Base-by-base conservation (phyloP, 2,113 vertebrate species). In the Poicephalus gulielmi region DNA sequence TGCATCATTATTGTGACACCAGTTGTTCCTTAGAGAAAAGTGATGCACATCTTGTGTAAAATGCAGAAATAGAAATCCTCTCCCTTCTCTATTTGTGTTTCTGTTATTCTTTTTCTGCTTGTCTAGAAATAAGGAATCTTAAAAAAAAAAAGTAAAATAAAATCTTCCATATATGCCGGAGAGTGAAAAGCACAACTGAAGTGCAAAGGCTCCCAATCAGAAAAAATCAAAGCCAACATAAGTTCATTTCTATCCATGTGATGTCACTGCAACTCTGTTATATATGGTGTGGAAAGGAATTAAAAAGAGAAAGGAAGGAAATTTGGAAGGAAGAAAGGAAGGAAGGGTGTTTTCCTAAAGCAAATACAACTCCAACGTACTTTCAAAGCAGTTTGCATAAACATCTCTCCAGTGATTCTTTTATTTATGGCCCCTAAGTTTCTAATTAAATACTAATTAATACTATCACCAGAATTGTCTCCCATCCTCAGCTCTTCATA, bases 381-480 rank as follows among this genome's bases (percentile, higher is more conserved):
- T 94, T 97, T 96, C 88, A 52, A 62, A 96, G 86, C 95, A 96
- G 97, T 98, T 97, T 98, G 95, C 96, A 97, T 98, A 96, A 97
- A 97, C 66, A 80, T 97, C 93, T 98, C 89, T 96, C 96, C 97
- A 78, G 95, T 97, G 94, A 98, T 97, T 97, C 98, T 98, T 98
- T 98, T 98, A 99, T 99, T 99, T 98, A 99, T 98, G 96, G 96
- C 91, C 95, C 90, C 95, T 96, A 98, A 95, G 94, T 99, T 98
- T 98, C 98, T 98, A 98, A 98, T 99, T 98, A 99, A 99, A 99
- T 98, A 98, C 97, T 98, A 98, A 99, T 98, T 99, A 98, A 98
- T 98, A 98, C 97, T 98, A 98, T 98, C 97, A 97, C 97, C 92
- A 98, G 96, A 97, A 96, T 97, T 97, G 94, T 98, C 97, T 98